Percentiles rank a stretch among this genome's conserved stretches.
Conservation (phyloP, 1,140 invertebrate species). For the Zaprionus vittiger region DNA sequence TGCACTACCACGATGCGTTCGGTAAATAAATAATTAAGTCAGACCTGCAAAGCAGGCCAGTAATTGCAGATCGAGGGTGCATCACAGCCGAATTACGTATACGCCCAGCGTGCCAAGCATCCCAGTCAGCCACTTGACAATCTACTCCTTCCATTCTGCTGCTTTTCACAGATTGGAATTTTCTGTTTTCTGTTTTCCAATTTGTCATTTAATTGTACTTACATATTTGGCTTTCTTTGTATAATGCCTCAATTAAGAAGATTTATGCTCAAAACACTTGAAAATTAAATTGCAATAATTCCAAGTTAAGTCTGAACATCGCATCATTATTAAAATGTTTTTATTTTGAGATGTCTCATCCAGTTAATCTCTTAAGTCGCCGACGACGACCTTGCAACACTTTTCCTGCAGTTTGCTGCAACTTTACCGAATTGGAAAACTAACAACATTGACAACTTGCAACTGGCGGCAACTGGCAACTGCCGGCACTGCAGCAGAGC, state of each 20-base stretch:
- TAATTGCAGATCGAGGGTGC: constrained; percentile 13
- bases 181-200: too few relatives aligned
- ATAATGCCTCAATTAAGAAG: too few relatives aligned
- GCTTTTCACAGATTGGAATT: too few relatives aligned
- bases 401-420: constrained; percentile 1
- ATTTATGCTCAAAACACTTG: too few relatives aligned
- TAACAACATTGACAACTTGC: background rate
- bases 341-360: background rate
- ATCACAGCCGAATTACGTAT: background rate
- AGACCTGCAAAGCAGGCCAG: background rate
- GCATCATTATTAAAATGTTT: background rate
- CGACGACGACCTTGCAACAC: constrained; percentile 36
- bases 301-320: too few relatives aligned
- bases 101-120: background rate
- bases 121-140: too few relatives aligned
- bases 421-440: constrained; percentile 24
- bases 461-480: background rate
- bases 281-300: too few relatives aligned
- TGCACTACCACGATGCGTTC: background rate
- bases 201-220: too few relatives aligned
- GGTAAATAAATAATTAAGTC: constrained; percentile 15
- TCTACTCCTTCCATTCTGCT: too few relatives aligned
- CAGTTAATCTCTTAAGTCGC: background rate
- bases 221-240: too few relatives aligned
- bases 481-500: background rate